phyloP scores from a whole-genome alignment of 2,797 vertebrate species.

The Argya squamiceps region DNA sequence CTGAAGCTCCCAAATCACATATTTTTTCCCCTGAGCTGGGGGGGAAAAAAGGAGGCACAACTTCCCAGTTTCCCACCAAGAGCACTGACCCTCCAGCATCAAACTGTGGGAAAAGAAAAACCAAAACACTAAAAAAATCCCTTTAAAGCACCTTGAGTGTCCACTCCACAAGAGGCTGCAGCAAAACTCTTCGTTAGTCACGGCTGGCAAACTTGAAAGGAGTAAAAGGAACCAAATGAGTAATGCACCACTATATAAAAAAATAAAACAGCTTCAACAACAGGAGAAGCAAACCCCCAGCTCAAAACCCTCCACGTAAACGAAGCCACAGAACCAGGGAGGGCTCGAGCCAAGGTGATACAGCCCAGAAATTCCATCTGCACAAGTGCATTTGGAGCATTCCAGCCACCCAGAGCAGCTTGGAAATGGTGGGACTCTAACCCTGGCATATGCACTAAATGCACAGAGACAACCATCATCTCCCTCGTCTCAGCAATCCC shows the following conservation, averaged over 20 bases:
- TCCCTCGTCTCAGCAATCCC: neutral
- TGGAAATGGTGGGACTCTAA: neutral
- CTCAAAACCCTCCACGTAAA: neutral
- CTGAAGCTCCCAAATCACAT: neutral
- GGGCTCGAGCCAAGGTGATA: neutral
- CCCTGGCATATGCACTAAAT: neutral
- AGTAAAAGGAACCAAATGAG: neutral
- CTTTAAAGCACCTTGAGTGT: neutral
- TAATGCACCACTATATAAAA: neutral
- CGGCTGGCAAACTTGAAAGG: neutral
- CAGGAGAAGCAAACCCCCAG: neutral
- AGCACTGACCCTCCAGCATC: neutral
- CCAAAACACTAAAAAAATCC: neutral
- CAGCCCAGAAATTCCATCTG: neutral
- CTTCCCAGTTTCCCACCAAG: neutral
- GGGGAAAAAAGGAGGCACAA: neutral
- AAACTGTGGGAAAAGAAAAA: neutral
- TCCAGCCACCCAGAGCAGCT: neutral
- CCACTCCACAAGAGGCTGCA: neutral
- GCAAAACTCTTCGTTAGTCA: slow-evolving; percentile 34
- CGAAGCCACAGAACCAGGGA: neutral
- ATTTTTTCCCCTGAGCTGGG: neutral
- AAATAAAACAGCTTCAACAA: neutral
- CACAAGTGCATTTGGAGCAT: neutral
- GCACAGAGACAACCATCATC: neutral